Base-by-base conservation (phyloP, 2,888 invertebrate genomes). In the Machimus rusticus region DNA sequence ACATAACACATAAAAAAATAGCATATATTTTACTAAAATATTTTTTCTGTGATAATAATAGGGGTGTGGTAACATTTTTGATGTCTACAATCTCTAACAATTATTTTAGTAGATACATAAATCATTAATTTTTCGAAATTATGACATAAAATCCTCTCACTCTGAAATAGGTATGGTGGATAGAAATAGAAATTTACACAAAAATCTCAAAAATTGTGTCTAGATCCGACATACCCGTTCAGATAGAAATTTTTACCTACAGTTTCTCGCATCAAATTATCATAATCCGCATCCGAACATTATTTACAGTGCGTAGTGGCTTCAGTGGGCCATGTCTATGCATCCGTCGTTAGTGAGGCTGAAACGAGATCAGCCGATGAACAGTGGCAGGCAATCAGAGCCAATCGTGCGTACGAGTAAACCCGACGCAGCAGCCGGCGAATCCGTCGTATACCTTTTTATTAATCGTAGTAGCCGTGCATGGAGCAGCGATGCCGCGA, bases 331-430 rank as follows among this genome's bases (percentile, higher is more conserved):
- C 28, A 43, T 14, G 78, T 8, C 43, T 78, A 14, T 43, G 19
- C 31, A 34, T n/a, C 12, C 31, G 57, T 57, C 55, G 34, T 37
- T 82, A 51, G 28, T 34, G 16, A 51, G n/a, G 16, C 57, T 28
- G 34, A 57, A 82, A 31, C 16, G n/a, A 82, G 82, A 82, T 82
- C 82, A 51, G 31, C 23, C 37, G 82, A 57, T 55, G 55, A 57
- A 57, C 82, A 34, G 57, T 82, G 37, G 82, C 82, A 82, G 37
- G 82, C 82, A 82, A 82, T 82, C 55, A 31, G 34, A 82, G 37
- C 57, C 51, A 37, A 82, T 82, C 82, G 82, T 82, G 82, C 82
- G 82, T 82, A 8, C 23, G 81, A 55, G 81, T 57, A n/a, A 28
- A 79, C 23, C 14, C 79, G 28, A 51, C 43, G 19, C 14, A 39